These are phyloP conservation scores for Bathynomus jamesi DNA, from an alignment of 1,140 invertebrate species.

Conservation along the genomic window DNA sequence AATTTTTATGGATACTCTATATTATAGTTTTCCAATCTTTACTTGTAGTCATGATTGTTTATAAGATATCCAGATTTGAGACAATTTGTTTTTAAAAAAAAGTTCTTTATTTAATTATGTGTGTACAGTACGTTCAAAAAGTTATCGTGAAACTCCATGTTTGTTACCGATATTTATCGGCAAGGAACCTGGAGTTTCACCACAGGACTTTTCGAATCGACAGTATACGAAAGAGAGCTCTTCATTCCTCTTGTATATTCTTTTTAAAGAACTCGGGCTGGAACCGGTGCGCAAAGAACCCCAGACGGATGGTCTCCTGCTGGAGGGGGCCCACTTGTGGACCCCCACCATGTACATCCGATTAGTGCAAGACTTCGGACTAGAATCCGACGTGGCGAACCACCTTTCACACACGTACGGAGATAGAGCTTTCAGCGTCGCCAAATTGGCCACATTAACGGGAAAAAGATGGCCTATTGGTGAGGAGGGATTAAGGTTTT, in stretches of 20 bases:
- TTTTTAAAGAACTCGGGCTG: slow-evolving; percentile 56
- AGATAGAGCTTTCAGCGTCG: slow-evolving; percentile 93
- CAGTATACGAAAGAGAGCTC: too few species aligned
- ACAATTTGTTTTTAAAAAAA: too few species aligned
- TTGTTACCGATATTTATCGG: too few species aligned
- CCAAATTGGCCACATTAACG: slow-evolving; percentile 88
- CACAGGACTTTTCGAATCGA: too few species aligned
- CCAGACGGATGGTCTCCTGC: slow-evolving; percentile 77
- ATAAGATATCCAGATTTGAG: too few species aligned
- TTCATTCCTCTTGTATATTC: neutral
- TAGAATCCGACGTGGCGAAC: slow-evolving; percentile 87
- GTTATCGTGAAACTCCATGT: too few species aligned
- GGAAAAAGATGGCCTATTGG: slow-evolving; percentile 62
- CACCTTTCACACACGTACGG: slow-evolving; percentile 95
- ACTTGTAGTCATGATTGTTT: too few species aligned
- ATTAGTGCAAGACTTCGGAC: slow-evolving; percentile 80
- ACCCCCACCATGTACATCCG: slow-evolving; percentile 96
- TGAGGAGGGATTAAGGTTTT: slow-evolving; percentile 4
- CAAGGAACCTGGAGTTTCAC: too few species aligned
- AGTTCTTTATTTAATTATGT: too few species aligned
- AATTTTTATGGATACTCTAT: too few species aligned
- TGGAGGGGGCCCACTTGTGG: slow-evolving; percentile 94
- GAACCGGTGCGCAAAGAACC: slow-evolving; percentile 56
- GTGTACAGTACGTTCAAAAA: too few species aligned
- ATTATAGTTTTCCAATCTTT: too few species aligned